These are phyloP conservation scores for Ctenodactylus gundi DNA, from an alignment of 2,113 vertebrate genomes.

Conservation along the genomic window DNA sequence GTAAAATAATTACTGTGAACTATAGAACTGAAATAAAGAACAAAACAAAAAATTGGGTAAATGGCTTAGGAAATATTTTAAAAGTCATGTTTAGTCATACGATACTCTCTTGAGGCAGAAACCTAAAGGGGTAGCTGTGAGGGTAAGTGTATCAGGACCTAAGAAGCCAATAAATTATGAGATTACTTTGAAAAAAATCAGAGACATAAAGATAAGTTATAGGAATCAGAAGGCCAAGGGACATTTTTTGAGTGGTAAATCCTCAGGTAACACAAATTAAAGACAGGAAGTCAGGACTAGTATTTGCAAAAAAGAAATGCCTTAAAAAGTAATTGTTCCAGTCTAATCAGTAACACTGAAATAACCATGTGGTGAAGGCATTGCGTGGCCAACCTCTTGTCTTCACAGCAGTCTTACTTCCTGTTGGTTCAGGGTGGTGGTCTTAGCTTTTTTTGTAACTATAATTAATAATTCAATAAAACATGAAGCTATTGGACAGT, in stretches of 20 bases:
- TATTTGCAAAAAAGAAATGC: neutral
- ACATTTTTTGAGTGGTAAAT: neutral
- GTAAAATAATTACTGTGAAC: constrained; percentile 41
- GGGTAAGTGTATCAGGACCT: constrained; percentile 19
- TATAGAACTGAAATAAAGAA: constrained; percentile 46
- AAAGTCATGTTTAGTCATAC: neutral
- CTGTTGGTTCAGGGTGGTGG: neutral
- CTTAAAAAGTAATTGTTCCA: neutral
- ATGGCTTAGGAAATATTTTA: constrained; percentile 23
- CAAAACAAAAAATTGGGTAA: constrained; percentile 55
- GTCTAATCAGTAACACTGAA: constrained; percentile 46
- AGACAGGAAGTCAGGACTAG: constrained; percentile 31
- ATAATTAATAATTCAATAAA: constrained; percentile 45
- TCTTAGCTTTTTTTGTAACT: constrained; percentile 33
- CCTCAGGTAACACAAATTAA: neutral
- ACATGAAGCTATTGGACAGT: neutral
- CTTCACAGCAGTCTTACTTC: neutral
- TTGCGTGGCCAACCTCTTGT: neutral
- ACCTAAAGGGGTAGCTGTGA: constrained; percentile 26
- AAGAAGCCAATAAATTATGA: neutral
- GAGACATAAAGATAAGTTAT: constrained; percentile 26
- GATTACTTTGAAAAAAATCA: constrained; percentile 39
- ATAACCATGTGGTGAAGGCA: neutral
- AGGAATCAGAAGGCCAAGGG: neutral
- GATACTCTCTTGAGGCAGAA: constrained; percentile 36